Base-by-base conservation (phyloP, 30 jellyfish, hydroid and myxozoan genomes). In the Cassiopea andromeda region DNA sequence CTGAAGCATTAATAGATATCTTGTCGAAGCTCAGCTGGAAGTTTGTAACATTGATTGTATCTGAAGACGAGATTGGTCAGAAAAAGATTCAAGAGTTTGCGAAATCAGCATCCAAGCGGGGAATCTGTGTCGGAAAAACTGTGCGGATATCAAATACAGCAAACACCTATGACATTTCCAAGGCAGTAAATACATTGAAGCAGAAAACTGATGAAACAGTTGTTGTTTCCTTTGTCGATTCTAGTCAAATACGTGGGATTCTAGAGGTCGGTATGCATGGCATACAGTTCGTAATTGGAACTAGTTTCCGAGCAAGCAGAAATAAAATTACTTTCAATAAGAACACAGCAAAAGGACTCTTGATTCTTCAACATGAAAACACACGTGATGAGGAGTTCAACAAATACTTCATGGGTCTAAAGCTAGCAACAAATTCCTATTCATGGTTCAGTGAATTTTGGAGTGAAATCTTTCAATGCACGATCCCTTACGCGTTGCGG, bases 381-480 rank as follows among this genome's bases (percentile, higher is more conserved):
- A 75, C 84, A 17, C 46, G 46, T 75, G 84, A 75, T 49, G 47
- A 45, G 46, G 69, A 45, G 4, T 75, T 75, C 46, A 49, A 75
- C 60, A 48, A 71, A 3, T 79, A 73, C 60, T 78, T 89, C 79
- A 68, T 72, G 82, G 57, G 50, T 5, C 88, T 82, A 45, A 84
- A 79, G 18, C 92, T 93, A 27, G 44, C 10, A 19, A 1, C 69
- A 8, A 64, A 64, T 15, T 12, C 47, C 10, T 70, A 76, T 14
- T 43, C 89, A 61, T 90, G 96, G 93, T 94, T 94, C 43, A 54
- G 81, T 14, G 82, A 69, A 46, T 87, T 85, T 44, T 94, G 98
- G 98, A 94, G 82, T 17, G 76, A 84, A 17, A 73, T 90, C 4
- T 94, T 94, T 75, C 57, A 85, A 16, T 94, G 98, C 81, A 75